Conservation (phyloP, 2,113 vertebrate species). For the Dolichotis patagonum region DNA sequence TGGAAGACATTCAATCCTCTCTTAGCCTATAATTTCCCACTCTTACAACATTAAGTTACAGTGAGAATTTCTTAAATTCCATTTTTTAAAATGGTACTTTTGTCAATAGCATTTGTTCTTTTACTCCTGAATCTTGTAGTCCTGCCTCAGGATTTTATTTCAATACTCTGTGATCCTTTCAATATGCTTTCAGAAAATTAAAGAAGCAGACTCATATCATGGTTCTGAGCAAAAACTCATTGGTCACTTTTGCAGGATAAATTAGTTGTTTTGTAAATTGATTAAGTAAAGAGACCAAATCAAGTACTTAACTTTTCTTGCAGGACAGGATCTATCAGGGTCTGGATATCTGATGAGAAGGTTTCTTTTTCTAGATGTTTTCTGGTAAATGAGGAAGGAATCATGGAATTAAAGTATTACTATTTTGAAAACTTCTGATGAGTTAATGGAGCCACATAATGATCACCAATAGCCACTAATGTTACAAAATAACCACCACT, state of each 20-base stretch:
- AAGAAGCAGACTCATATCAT: neutral
- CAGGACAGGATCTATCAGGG: neutral
- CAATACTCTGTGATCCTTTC: neutral
- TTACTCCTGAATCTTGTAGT: constrained; percentile 4
- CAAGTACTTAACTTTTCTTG: constrained; percentile 16
- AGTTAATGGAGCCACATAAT: neutral
- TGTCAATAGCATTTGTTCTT: neutral
- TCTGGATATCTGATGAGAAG: neutral
- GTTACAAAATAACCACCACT: neutral
- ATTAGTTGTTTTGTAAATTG: neutral
- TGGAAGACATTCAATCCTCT: neutral
- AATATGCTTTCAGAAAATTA: constrained; percentile 35
- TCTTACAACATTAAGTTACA: neutral
- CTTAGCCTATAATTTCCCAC: neutral
- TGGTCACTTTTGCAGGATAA: neutral
- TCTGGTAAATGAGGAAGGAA: constrained; percentile 9
- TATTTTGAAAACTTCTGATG: constrained; percentile 20
- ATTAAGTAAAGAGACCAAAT: constrained; percentile 2
- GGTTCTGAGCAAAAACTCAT: neutral
- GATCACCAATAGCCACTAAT: neutral
- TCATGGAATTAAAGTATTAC: neutral
- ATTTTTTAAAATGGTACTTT: constrained; percentile 30
- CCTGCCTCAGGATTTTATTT: neutral
- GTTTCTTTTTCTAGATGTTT: neutral
- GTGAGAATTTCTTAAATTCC: constrained; percentile 40